phyloP scores from a whole-genome alignment of 2,797 vertebrate species.

The Melanotaenia nigrans region DNA sequence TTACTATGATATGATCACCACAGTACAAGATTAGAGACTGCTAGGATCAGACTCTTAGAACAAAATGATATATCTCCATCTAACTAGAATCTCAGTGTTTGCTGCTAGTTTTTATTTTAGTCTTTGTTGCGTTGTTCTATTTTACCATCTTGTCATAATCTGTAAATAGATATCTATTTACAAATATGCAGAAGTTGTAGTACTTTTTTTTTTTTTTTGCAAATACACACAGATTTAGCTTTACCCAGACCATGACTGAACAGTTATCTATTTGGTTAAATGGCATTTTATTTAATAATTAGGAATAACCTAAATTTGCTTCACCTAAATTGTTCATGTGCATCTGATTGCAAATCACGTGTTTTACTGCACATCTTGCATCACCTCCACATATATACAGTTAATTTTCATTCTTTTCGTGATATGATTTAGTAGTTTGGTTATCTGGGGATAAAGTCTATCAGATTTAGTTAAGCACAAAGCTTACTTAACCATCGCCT shows the following conservation, averaged over 20 bases:
- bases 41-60: not conserved
- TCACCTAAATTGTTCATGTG: not conserved
- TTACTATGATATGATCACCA: constrained; percentile 1
- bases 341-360: not conserved
- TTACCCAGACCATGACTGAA: not conserved
- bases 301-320: not conserved
- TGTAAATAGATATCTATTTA: not conserved
- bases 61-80: not conserved
- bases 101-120: not conserved
- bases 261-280: not conserved
- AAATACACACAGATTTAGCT: not conserved
- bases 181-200: not conserved
- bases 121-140: not conserved
- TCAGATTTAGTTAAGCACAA: constrained; percentile 15
- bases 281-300: not conserved
- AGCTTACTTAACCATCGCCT: constrained; percentile 17
- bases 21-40: constrained; percentile 6
- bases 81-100: not conserved
- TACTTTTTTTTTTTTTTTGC: not conserved
- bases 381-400: not conserved
- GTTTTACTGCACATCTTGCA: not conserved
- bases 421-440: not conserved
- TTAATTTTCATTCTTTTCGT: not conserved
- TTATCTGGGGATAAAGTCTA: not conserved
- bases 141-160: not conserved